These are phyloP conservation scores for Brachionichthys hirsutus DNA, from an alignment of 2,113 vertebrate genomes.

Conservation along the genomic window DNA sequence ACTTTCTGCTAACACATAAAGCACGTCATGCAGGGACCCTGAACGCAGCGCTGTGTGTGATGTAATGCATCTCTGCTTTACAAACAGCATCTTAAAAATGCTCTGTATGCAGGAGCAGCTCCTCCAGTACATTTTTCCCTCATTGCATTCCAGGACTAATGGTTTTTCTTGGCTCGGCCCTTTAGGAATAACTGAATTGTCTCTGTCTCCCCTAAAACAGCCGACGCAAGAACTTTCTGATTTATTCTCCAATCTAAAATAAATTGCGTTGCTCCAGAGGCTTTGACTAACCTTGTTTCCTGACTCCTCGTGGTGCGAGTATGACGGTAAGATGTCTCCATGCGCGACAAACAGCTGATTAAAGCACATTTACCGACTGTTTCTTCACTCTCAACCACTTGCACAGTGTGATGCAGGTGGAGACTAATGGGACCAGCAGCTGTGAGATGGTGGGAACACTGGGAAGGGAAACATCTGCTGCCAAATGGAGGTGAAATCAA, in stretches of 20 bases:
- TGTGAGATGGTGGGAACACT: constrained; percentile 1
- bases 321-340: not conserved
- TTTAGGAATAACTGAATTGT: constrained; percentile 29
- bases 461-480: constrained; percentile 39
- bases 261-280: constrained; percentile 4
- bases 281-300: constrained; percentile 24
- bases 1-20: too few species aligned
- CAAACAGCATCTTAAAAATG: not conserved
- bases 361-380: not conserved
- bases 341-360: not conserved
- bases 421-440: constrained; percentile 2
- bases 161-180: constrained; percentile 19
- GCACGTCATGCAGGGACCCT: too few species aligned
- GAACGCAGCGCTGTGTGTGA: not conserved
- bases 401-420: not conserved
- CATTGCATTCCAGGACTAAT: constrained; percentile 4
- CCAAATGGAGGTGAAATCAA: constrained; percentile 12
- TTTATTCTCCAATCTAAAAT: constrained; percentile 27
- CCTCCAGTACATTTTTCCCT: constrained; percentile 4
- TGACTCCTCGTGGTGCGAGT: not conserved
- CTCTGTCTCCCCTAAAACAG: constrained; percentile 2
- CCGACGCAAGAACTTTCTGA: constrained; percentile 6
- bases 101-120: constrained; percentile 16
- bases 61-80: not conserved
- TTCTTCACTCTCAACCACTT: not conserved